Percentiles rank a stretch among this genome's conserved stretches.
Conservation (phyloP, 2,797 vertebrate species). For the Cuniculus paca region DNA sequence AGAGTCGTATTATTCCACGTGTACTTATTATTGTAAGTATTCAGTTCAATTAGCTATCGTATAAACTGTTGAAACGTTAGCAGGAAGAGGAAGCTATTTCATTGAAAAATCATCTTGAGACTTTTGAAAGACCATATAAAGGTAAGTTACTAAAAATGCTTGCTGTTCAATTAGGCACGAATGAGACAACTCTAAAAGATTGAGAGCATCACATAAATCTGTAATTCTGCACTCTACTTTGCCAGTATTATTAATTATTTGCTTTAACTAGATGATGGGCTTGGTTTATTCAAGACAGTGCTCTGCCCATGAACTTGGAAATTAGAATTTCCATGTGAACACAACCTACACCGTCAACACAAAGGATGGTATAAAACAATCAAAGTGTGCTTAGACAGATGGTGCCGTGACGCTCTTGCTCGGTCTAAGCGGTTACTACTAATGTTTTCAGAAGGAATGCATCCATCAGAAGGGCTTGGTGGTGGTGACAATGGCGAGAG, state of each 20-base stretch:
- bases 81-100: constrained; percentile 52
- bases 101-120: constrained; percentile 50
- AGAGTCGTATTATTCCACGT: neutral
- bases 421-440: neutral
- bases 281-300: constrained; percentile 32
- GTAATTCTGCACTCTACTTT: neutral
- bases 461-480: neutral
- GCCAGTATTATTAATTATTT: neutral
- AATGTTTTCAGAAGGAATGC: neutral
- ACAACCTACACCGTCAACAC: neutral
- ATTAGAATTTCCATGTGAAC: neutral
- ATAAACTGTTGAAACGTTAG: constrained; percentile 33
- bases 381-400: neutral
- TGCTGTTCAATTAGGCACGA: constrained; percentile 21
- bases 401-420: neutral
- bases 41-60: constrained; percentile 39
- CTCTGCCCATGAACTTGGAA: neutral
- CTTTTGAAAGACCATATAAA: constrained; percentile 23
- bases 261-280: neutral
- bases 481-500: neutral
- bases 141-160: constrained; percentile 36
- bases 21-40: constrained; percentile 2
- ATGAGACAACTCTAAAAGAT: neutral
- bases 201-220: neutral
- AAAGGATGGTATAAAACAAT: neutral